Evolutionary conservation across 1,140 invertebrate species (phyloP).

Genomic region (Pissodes strobi): DNA sequence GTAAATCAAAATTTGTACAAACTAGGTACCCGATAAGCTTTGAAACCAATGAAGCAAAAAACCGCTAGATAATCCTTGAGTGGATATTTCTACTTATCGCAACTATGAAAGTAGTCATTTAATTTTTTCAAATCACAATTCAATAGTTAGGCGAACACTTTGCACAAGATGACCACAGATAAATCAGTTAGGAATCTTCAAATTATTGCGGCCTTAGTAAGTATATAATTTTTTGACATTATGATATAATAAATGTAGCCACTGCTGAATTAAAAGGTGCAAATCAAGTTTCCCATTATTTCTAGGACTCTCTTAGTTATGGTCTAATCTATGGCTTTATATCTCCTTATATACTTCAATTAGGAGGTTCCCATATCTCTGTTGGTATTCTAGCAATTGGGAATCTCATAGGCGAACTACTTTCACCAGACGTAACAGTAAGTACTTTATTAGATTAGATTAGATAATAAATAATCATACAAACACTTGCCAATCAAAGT

Average conservation of each 20-base stretch:
- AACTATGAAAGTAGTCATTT: too few species aligned
- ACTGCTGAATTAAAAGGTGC: background rate
- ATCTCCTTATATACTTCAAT: slow-evolving; percentile 25
- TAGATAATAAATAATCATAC: background rate
- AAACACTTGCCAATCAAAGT: too few species aligned
- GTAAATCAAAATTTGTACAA: too few species aligned
- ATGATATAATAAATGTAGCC: background rate
- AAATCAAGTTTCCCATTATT: too few species aligned
- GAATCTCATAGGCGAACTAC: slow-evolving; percentile 22
- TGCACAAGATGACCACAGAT: too few species aligned
- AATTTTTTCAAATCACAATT: too few species aligned
- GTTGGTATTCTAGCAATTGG: slow-evolving; percentile 24
- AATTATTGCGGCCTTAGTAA: slow-evolving; percentile 26
- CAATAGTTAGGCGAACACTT: too few species aligned
- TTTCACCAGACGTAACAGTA: slow-evolving; percentile 31
- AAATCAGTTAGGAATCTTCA: slow-evolving; percentile 15
- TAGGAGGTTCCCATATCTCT: slow-evolving; percentile 23
- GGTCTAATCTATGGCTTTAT: slow-evolving; percentile 36
- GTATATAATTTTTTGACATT: slow-evolving; percentile 5
- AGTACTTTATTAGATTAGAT: too few species aligned
- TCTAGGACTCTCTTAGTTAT: slow-evolving; percentile 37
- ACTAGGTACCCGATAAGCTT: background rate
- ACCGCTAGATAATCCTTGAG: slow-evolving; percentile 10
- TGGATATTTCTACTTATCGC: too few species aligned
- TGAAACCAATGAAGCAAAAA: slow-evolving; percentile 17